Conservation (phyloP, 2,797 vertebrate species). For the Mormyrops attenuatus region DNA sequence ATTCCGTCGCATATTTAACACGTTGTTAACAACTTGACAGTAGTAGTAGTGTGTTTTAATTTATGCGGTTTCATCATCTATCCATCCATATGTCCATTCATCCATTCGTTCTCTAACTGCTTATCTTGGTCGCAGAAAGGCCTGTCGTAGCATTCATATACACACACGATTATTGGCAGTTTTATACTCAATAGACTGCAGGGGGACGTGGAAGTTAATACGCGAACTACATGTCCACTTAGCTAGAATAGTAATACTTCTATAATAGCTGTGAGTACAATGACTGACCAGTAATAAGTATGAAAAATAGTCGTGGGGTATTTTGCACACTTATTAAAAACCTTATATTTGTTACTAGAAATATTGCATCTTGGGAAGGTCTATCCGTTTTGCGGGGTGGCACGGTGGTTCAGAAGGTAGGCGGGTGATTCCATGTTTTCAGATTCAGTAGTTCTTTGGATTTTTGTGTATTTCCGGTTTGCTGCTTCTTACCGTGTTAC, state of each 20-base stretch:
- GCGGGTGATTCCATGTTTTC: not conserved
- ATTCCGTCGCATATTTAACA: constrained; percentile 2
- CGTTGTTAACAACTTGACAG: not conserved
- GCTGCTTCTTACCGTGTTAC: not conserved
- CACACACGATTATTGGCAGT: not conserved
- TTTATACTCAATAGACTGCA: no score
- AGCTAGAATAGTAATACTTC: not conserved
- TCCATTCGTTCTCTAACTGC: not conserved
- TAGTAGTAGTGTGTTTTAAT: not conserved
- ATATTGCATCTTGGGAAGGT: not conserved
- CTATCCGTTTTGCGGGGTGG: not conserved
- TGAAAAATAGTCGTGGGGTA: not conserved
- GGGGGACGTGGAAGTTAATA: not conserved
- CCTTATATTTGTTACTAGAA: not conserved
- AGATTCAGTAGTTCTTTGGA: not conserved
- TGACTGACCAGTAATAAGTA: not conserved
- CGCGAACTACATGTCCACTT: not conserved
- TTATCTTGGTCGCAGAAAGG: not conserved
- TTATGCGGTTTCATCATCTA: not conserved
- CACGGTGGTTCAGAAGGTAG: not conserved
- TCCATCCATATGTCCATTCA: not conserved
- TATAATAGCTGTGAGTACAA: not conserved
- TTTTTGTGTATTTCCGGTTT: not conserved
- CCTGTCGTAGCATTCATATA: not conserved
- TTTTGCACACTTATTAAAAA: not conserved